Percentiles rank a stretch among this genome's conserved stretches.
These are phyloP conservation scores for Phylloscopus trochiloides DNA, from an alignment of 2,113 vertebrate genomes.

Conservation along the genomic window DNA sequence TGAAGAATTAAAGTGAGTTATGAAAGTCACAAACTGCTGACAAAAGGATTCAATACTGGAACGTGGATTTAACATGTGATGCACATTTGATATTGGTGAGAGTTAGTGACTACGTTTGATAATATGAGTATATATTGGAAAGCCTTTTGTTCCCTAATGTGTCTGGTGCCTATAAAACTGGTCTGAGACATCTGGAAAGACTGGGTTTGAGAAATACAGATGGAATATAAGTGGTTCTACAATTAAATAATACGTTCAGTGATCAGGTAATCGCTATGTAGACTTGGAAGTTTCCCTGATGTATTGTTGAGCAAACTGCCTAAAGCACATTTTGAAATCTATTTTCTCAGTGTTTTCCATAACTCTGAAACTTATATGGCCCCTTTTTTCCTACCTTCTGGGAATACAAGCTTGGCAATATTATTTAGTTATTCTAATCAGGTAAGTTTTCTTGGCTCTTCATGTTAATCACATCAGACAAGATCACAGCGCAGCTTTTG, in stretches of 20 bases:
- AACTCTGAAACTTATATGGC: slow-evolving; percentile 64
- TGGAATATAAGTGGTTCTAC: slow-evolving; percentile 70
- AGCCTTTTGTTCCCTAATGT: slow-evolving; percentile 65
- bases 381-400: slow-evolving; percentile 52
- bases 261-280: slow-evolving; percentile 64
- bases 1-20: slow-evolving; percentile 58
- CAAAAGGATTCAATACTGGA: slow-evolving; percentile 49
- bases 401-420: slow-evolving; percentile 70
- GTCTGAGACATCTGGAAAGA: slow-evolving; percentile 75
- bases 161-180: slow-evolving; percentile 72
- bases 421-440: slow-evolving; percentile 68
- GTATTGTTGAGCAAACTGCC: slow-evolving; percentile 72
- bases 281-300: slow-evolving; percentile 73
- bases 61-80: slow-evolving; percentile 51
- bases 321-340: slow-evolving; percentile 72
- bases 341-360: slow-evolving; percentile 70
- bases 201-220: slow-evolving; percentile 71
- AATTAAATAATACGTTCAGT: slow-evolving; percentile 70
- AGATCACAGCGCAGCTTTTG: slow-evolving; percentile 43
- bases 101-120: slow-evolving; percentile 58
- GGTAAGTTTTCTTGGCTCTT: slow-evolving; percentile 70
- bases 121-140: slow-evolving; percentile 59
- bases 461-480: slow-evolving; percentile 68
- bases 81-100: slow-evolving; percentile 66
- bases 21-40: slow-evolving; percentile 51